Conservation (phyloP, 2,888 invertebrate species). For the Lithophane ornitopus region DNA sequence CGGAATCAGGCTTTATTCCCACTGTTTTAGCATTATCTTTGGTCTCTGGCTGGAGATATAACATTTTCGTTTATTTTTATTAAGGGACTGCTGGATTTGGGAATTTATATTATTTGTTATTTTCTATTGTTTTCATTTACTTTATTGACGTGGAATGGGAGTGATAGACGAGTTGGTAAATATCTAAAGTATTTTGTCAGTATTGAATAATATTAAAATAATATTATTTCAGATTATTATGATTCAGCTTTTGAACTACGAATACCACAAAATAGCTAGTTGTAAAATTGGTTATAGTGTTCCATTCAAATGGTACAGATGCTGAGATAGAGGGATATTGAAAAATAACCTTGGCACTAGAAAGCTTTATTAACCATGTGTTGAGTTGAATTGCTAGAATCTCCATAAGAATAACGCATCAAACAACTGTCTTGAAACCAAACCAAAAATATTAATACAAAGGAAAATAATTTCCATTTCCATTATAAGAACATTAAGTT, state of each 20-base stretch:
- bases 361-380: not conserved
- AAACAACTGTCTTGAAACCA: conserved; percentile 1
- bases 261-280: not conserved
- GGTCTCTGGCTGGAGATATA: conserved; percentile 49
- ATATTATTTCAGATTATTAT: not conserved
- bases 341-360: not conserved
- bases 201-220: too few species aligned
- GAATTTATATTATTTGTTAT: conserved; percentile 41
- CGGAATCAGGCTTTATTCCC: conserved; percentile 60
- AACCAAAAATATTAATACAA: conserved; percentile 16
- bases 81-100: conserved; percentile 40
- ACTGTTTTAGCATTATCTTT: conserved; percentile 66
- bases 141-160: conserved; percentile 10
- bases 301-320: not conserved
- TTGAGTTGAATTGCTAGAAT: not conserved
- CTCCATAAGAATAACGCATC: not conserved
- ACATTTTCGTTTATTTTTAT: conserved; percentile 63
- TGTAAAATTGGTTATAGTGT: not conserved
- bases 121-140: conserved; percentile 40
- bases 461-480: conserved; percentile 41
- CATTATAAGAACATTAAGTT: conserved; percentile 42
- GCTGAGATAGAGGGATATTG: not conserved
- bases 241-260: not conserved
- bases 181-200: not conserved
- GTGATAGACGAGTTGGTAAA: not conserved